phyloP scores from a whole-genome alignment of 2,888 invertebrate genomes.

The Lapara coniferarum region DNA sequence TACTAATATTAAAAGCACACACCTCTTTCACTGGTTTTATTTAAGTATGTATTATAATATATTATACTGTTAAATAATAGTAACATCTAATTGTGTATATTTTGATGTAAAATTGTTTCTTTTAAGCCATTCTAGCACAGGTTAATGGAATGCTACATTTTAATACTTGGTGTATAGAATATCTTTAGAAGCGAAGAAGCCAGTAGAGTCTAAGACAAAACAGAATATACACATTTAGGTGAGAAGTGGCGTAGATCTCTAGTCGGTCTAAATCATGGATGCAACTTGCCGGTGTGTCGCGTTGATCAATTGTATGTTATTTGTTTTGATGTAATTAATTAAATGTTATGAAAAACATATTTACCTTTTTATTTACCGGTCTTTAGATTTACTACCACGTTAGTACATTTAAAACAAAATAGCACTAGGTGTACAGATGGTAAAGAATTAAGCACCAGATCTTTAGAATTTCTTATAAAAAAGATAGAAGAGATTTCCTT shows the following conservation, averaged over 20 bases:
- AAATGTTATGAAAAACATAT: conserved; percentile 78
- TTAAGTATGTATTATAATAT: conserved; percentile 19
- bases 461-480: no score
- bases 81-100: conserved; percentile 6
- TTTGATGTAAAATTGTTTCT: background rate
- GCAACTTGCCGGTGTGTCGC: conserved; percentile 74
- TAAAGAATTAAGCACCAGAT: no score
- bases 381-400: background rate
- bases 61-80: conserved; percentile 19
- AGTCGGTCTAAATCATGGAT: conserved; percentile 75
- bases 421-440: no score
- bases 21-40: conserved; percentile 16
- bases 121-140: background rate
- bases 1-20: conserved; percentile 9
- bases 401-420: background rate
- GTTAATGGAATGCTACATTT: conserved; percentile 16
- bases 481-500: no score
- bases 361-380: conserved; percentile 32
- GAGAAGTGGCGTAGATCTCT: conserved; percentile 62
- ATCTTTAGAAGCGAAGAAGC: background rate
- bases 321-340: conserved; percentile 82
- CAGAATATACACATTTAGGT: conserved; percentile 10
- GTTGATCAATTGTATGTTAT: conserved; percentile 76
- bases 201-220: background rate
- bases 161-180: conserved; percentile 5